Base-by-base conservation (phyloP, 2,888 invertebrate species). In the Trissoscelio sp. region DNA sequence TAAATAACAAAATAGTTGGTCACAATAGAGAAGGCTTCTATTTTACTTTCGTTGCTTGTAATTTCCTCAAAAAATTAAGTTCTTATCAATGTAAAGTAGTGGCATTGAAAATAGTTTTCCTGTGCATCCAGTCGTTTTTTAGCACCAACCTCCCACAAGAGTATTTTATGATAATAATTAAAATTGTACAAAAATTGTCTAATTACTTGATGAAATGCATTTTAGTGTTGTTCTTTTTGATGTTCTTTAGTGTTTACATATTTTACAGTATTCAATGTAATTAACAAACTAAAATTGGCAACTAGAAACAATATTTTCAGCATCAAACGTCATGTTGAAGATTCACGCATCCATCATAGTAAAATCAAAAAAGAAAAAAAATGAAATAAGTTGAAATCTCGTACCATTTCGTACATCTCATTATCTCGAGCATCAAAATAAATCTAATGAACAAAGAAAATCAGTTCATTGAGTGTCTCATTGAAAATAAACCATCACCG, bases 381-480 rank as follows among this genome's bases (percentile, higher is more conserved):
- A 37, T 28, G 9, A 46, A 46, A 64, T 14, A 1, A 42, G 39
- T 12, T 20, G 1, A 39, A 24, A n/a, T 14, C n/a, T n/a, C n/a
- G n/a, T n/a, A n/a, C 6, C 51, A 67, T 31, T 18, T 53, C 28
- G 24, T 11, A 28, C 51, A 62, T 64, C 2, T 70, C 51, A 75
- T 67, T 31, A 44, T 46, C 62, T 73, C 62, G 67, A 73, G 55
- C 66, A 79, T 67, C 28, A 67, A 57, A 37, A 64, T 12, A 62
- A 53, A 62, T 48, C 22, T 53, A 60, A 31, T 14, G 0, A 48
- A 51, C 9, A 72, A 51, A 28, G 42, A 72, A 22, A 16, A 51
- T 42, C 24, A 42, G 12, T 39, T 62, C 66, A 75, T 16, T 77
- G 72, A 72, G 51, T 81, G 81, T 77, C 14, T 81, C 67, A 77